Base-by-base conservation (phyloP, 2,888 invertebrate species). In the Lepidocyrtinus sp. region DNA sequence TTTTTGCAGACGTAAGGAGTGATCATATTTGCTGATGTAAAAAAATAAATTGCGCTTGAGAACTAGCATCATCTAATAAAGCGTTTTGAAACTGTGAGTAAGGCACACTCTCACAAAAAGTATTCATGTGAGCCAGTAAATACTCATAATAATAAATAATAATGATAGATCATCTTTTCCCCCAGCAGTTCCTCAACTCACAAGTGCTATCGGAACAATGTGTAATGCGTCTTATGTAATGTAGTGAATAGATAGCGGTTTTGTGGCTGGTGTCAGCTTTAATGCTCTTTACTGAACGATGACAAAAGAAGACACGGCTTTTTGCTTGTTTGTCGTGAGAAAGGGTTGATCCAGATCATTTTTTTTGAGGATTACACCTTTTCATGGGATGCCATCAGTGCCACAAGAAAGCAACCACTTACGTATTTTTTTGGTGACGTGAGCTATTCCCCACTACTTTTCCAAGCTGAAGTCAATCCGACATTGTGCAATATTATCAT, bases 311-410 rank as follows among this genome's bases (percentile, higher is more conserved):
- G 59, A 59, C 59, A 59, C 19, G 59, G 59, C 59, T 59, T 59
- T n/a, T 74, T 67, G 27, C 61, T 45, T n/a, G 36, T 19, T 72
- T 62, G 68, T 80, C 80, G 80, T 80, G 80, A 80, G 80, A 80
- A 80, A 75, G 70, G 75, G 65, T 80, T 80, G 80, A 80, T 80
- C 80, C 80, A 80, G 80, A 80, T 80, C 80, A 75, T 71, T 74
- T 59, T n/a, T n/a, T 70, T 59, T 22, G 50, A 50, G 74, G 74
- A 74, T 74, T 74, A 74, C 74, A 59, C 59, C 59, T 46, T 68
- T 72, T 64, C 73, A 73, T 63, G 45, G 21, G 67, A 19, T 22
- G 24, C 68, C 68, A 68, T 59, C 50, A n/a, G n/a, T n/a, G 36
- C 19, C 45, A 68, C 19, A 22, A 68, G 36, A 45, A 36, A 59